Conservation (phyloP, 2,888 invertebrate species). For the Hymenopus coronatus region DNA sequence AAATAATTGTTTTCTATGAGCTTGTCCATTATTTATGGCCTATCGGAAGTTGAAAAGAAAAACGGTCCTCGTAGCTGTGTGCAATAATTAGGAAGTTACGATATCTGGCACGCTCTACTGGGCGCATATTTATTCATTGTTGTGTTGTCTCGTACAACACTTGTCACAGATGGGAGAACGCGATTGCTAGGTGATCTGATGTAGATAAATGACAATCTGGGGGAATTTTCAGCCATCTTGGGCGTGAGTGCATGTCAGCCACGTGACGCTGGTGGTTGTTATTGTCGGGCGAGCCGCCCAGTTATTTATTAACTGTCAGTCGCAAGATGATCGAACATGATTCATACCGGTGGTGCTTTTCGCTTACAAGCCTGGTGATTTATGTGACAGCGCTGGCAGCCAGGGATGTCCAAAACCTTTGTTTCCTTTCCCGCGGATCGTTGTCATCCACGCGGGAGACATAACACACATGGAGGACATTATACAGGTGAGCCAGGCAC, state of each 20-base stretch:
- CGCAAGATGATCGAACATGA: slow-evolving; percentile 18
- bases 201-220: not conserved
- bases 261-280: not conserved
- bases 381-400: slow-evolving; percentile 2
- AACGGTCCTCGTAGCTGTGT: too few species aligned
- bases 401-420: not conserved
- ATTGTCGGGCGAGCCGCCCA: not conserved
- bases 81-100: too few species aligned
- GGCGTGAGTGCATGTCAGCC: not conserved
- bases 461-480: too few species aligned
- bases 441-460: not conserved
- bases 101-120: too few species aligned
- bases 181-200: not conserved
- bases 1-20: too few species aligned
- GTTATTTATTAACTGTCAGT: slow-evolving; percentile 20
- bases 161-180: not conserved
- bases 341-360: slow-evolving; percentile 6
- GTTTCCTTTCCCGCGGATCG: not conserved
- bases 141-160: not conserved
- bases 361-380: slow-evolving; percentile 6
- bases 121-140: too few species aligned
- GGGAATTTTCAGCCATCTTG: not conserved
- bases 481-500: too few species aligned
- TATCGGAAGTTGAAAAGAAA: too few species aligned
- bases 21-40: too few species aligned